Conservation (phyloP, 1,140 invertebrate species). For the Eriocheir sinensis region DNA sequence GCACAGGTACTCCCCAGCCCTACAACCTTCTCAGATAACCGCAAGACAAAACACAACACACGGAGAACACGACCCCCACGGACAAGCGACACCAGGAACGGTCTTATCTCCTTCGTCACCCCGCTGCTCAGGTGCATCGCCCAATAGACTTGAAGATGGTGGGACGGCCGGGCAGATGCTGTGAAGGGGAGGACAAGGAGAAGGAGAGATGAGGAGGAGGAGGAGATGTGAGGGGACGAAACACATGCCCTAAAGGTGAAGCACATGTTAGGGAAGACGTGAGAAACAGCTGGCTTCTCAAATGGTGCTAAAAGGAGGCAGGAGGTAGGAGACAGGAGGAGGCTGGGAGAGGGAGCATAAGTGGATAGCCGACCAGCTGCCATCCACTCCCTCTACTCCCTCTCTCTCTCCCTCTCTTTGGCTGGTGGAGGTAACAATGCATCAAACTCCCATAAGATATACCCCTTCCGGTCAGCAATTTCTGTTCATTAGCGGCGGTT, state of each 20-base stretch:
- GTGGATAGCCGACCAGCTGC: background rate
- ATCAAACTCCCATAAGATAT: conserved; percentile 51
- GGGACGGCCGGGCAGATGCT: background rate
- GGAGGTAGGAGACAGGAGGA: background rate
- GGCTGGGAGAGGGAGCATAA: background rate
- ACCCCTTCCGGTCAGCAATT: conserved; percentile 61
- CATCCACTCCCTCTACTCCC: background rate
- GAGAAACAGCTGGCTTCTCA: background rate
- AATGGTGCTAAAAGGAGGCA: background rate
- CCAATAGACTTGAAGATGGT: background rate
- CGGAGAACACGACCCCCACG: no score
- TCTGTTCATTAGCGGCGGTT: conserved; percentile 57
- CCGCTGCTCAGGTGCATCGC: background rate
- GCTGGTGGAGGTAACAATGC: conserved; percentile 32
- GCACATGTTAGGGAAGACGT: background rate
- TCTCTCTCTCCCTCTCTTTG: background rate
- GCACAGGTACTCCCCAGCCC: background rate
- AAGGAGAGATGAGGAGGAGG: background rate
- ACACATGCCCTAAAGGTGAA: background rate
- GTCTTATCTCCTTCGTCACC: background rate
- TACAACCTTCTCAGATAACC: background rate
- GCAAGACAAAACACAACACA: no score
- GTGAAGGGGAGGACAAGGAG: no score
- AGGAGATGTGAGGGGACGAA: no score
- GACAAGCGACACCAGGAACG: background rate